Base-by-base conservation (phyloP, 2,797 vertebrate species). In the Myripristis murdjan region DNA sequence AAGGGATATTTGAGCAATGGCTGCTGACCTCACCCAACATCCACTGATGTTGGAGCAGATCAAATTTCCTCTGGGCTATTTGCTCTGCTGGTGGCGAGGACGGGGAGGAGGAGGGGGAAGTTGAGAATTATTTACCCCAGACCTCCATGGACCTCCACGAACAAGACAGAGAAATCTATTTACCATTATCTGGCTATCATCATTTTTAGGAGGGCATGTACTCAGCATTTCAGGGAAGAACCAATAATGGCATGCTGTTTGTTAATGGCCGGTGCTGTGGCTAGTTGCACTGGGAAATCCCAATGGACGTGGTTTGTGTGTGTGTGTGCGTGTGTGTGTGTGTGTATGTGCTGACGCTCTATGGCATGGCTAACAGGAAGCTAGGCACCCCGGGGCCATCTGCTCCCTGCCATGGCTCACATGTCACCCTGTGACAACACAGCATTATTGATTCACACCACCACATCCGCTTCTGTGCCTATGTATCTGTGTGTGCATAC, bases 361-460 rank as follows among this genome's bases (percentile, higher is more conserved):
- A 88, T 86, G 86, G 89, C 82, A 89, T 33, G 16, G 75, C 88
- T 86, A 90, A 93, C 90, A 92, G 93, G 92, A 93, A 91, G 89
- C 84, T 58, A 85, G 89, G 86, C 82, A 90, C 91, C 92, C 89
- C 15, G 77, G 84, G 91, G 93, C 88, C 89, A 92, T 91, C 91
- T 90, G 89, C 91, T 91, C 84, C 76, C 83, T 90, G 86, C 89
- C 91, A 89, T 67, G 81, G 91, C 91, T 93, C 87, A 90, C 88
- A 92, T 93, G 90, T 94, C 92, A 91, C 84, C 77, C 90, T 90
- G 90, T 87, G 92, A 94, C 90, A 93, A 93, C 89, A 92, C 88
- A 82, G 89, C 86, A 91, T 91, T 92, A 95, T 93, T 94, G 92
- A 94, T 93, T 94, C 91, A 91, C 91, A 91, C 92, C 39, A 81